These are phyloP conservation scores for Xestobium rufovillosum DNA, from an alignment of 2,888 invertebrate species.

Conservation along the genomic window DNA sequence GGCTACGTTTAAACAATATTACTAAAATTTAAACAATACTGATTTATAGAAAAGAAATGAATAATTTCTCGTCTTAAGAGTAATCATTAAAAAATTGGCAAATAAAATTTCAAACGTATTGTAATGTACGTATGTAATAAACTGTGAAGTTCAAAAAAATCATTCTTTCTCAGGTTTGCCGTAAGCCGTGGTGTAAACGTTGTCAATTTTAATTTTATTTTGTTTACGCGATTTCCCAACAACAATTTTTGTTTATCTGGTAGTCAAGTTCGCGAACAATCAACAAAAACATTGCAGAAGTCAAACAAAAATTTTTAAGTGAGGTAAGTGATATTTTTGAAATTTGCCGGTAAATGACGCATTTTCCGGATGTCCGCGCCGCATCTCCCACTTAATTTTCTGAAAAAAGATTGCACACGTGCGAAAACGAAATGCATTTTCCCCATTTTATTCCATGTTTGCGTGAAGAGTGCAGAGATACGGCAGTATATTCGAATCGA, in stretches of 20 bases:
- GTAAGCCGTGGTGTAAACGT: too few relatives aligned
- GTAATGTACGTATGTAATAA: too few relatives aligned
- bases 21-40: too few relatives aligned
- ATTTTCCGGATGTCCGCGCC: constrained; percentile 1
- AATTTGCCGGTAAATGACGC: not conserved
- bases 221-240: too few relatives aligned
- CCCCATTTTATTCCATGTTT: not conserved
- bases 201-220: too few relatives aligned
- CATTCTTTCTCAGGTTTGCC: too few relatives aligned
- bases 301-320: not conserved
- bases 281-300: not conserved
- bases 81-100: too few relatives aligned
- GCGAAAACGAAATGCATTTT: constrained; percentile 2
- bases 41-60: too few relatives aligned
- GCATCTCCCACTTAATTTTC: constrained; percentile 2
- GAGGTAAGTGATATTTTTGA: not conserved
- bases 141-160: too few relatives aligned
- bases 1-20: too few relatives aligned
- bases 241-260: constrained; percentile 1
- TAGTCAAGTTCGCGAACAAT: constrained; percentile 1
- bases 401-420: not conserved
- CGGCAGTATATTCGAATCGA: not conserved
- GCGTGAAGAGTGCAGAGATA: not conserved
- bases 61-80: too few relatives aligned
- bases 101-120: too few relatives aligned